Base-by-base conservation (phyloP, 23 tunicate genomes). In the Botrylloides violaceus region DNA sequence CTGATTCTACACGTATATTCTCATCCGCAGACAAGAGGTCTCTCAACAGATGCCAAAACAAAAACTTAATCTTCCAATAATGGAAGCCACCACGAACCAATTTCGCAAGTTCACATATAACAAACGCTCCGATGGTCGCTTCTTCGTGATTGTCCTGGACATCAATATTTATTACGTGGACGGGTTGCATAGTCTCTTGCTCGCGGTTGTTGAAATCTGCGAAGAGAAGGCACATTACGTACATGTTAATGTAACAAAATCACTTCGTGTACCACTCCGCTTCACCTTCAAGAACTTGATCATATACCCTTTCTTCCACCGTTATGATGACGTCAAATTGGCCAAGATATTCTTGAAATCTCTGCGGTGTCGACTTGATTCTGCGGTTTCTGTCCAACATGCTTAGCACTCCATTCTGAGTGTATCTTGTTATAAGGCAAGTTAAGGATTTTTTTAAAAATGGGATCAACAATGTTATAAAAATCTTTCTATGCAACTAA, bases 121-220 rank as follows among this genome's bases (percentile, higher is more conserved):
- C 79, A 65, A 92, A 79, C 24, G 98, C 98, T 2, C 92, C 98
- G 53, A 92, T 85, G 21, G 92, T 84, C 18, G 98, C 98, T 65
- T 92, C 98, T 63, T 92, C 98, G 50, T 92, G 98, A 59, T 92
- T 92, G 70, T 92, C 98, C 33, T 82, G 81, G 38, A 92, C 76
- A 61, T 92, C 87, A 33, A 76, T 32, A 77, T 92, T 92, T 35
- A 92, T 92, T 26, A 92, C 77, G 49, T 92, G 98, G 2, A 85
- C 92, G 0, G 72, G 80, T 43, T 85, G 71, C 73, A 72, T 58
- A 15, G 55, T 29, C 56, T 76, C 83, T 27, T 71, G 36, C 34
- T 85, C 84, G 20, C 84, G 71, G 15, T 79, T 64, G 73, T 81
- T 81, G 50, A 92, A 92, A 66, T 92, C 98, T 84, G 65, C 65